Base-by-base conservation (phyloP, 2,888 invertebrate species). In the Aleiodes leptofemur region DNA sequence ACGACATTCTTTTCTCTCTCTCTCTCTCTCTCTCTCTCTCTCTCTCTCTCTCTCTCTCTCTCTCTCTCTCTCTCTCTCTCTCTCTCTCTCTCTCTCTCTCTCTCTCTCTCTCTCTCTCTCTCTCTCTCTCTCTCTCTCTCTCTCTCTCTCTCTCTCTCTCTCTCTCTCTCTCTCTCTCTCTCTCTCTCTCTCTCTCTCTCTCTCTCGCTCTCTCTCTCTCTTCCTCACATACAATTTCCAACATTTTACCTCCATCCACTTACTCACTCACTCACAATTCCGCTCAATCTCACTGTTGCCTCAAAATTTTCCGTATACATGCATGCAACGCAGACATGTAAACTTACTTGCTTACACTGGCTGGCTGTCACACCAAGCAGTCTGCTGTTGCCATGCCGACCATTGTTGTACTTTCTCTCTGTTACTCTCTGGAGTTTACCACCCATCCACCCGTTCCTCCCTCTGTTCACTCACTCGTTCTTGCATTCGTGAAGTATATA, bases 331-430 rank as follows among this genome's bases (percentile, higher is more conserved):
- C 66, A 70, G 51, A 71, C 69, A 73, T 43, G 14, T n/a, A 68
- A 70, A 68, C 51, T 23, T 11, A 23, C 51, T 51, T 68, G 68
- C 68, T 51, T 53, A 53, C 53, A 53, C 53, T 61, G 64, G 68
- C 55, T 59, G 69, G 53, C 73, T 69, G 72, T 73, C 73, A 73
- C 77, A 70, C 64, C 78, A 74, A 82, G 79, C 82, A 81, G 81
- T 76, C 82, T 83, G 84, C 85, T 82, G 87, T 88, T 87, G 80
- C 88, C 86, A 88, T 88, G 86, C 82, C 87, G 82, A 88, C 88
- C 83, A 86, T 86, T 88, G 85, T 86, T 80, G 80, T 82, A 84
- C 83, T 79, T 83, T 69, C 74, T 76, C 72, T 64, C 43, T 66
- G 61, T 73, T 70, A 70, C 74, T 75, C 68, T 72, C 59, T 68